These are phyloP conservation scores for Asteroscopus sphinx DNA, from an alignment of 2,888 invertebrate genomes.

Conservation along the genomic window DNA sequence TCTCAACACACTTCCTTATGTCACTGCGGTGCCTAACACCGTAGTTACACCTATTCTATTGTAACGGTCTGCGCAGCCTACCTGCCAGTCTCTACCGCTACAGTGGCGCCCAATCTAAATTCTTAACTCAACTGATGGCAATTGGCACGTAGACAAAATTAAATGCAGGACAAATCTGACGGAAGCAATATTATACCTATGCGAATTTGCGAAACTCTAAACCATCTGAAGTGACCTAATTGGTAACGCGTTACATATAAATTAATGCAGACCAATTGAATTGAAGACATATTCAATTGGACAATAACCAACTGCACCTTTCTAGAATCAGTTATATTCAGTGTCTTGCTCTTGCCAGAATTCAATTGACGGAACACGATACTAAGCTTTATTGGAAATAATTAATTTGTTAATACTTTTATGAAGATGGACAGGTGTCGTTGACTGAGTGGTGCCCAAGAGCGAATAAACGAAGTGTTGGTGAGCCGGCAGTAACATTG, in stretches of 20 bases:
- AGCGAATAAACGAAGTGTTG: too few relatives aligned
- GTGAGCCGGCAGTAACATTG: too few relatives aligned
- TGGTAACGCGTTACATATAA: slow-evolving; percentile 7
- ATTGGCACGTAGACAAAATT: too few relatives aligned
- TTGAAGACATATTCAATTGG: slow-evolving; percentile 32
- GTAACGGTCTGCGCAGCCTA: too few relatives aligned
- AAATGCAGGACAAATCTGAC: not conserved
- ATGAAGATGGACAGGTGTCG: too few relatives aligned
- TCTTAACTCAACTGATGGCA: too few relatives aligned
- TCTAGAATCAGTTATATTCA: slow-evolving; percentile 9
- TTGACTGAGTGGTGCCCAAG: too few relatives aligned
- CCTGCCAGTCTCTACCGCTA: too few relatives aligned
- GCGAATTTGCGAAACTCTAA: slow-evolving; percentile 12
- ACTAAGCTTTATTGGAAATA: slow-evolving; percentile 13
- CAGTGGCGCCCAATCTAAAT: too few relatives aligned
- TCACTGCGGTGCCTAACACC: too few relatives aligned
- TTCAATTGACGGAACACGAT: slow-evolving; percentile 21
- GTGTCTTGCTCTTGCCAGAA: slow-evolving; percentile 2
- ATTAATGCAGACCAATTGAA: slow-evolving; percentile 34
- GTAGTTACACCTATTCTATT: too few relatives aligned
- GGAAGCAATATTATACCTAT: not conserved
- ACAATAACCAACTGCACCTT: slow-evolving; percentile 5
- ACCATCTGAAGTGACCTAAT: slow-evolving; percentile 7
- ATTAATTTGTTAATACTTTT: slow-evolving; percentile 16
- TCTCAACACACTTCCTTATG: too few relatives aligned